Evolutionary conservation across 2,888 invertebrate genomes (phyloP).

Genomic region (Mythimna vitellina): DNA sequence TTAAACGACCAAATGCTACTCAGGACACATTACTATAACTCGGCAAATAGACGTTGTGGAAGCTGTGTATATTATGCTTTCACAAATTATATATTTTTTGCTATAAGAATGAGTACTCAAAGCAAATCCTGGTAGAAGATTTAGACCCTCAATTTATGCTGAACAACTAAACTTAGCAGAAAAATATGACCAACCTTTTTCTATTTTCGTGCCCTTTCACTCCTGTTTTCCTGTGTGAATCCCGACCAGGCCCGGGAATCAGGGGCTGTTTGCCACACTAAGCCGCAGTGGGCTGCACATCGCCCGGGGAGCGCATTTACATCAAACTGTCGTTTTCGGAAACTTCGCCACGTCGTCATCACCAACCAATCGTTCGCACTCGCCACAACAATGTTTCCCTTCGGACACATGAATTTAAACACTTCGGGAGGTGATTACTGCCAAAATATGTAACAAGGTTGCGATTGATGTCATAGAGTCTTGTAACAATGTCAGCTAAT

Average conservation of each 20-base stretch:
- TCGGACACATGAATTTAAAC: constrained; percentile 57
- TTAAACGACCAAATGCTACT: neutral
- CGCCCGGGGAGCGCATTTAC: constrained; percentile 80
- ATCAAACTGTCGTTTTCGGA: constrained; percentile 83
- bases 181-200: constrained; percentile 1
- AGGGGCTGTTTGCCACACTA: constrained; percentile 45
- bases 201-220: constrained; percentile 1
- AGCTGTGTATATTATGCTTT: neutral
- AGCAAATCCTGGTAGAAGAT: neutral
- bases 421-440: constrained; percentile 15
- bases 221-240: constrained; percentile 29
- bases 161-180: constrained; percentile 1
- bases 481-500: neutral
- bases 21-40: neutral
- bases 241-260: constrained; percentile 26
- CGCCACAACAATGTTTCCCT: constrained; percentile 66
- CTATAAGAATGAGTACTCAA: neutral
- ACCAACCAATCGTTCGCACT: constrained; percentile 62
- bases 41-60: neutral
- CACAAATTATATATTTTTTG: neutral
- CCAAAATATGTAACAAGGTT: constrained; percentile 6
- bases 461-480: constrained; percentile 11
- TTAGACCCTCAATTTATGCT: neutral
- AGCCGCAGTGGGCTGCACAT: constrained; percentile 64
- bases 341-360: constrained; percentile 71